These are phyloP conservation scores for Percopsis transmontana DNA, from an alignment of 2,113 vertebrate species.

Conservation along the genomic window DNA sequence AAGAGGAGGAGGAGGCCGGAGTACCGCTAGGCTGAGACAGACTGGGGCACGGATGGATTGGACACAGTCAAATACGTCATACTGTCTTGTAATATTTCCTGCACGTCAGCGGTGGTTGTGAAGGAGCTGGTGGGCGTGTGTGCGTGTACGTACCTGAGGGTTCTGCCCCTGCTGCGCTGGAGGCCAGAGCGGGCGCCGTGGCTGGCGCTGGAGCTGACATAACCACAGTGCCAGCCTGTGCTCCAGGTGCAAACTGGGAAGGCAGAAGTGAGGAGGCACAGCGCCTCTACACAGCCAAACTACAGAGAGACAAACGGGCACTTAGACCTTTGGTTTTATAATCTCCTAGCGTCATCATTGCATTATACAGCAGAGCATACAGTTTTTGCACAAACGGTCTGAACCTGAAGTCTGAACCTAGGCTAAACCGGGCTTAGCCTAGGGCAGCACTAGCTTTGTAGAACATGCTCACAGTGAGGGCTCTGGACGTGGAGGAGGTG, in stretches of 20 bases:
- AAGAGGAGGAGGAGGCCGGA: conserved; percentile 36
- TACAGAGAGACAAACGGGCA: conserved; percentile 57
- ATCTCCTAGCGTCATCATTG: no score
- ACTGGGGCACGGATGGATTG: conserved; percentile 59
- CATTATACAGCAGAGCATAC: background rate
- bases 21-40: conserved; percentile 78
- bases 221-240: conserved; percentile 94
- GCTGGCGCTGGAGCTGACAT: conserved; percentile 70
- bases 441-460: no score
- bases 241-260: conserved; percentile 93
- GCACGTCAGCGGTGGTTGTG: no score
- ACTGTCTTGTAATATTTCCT: no score
- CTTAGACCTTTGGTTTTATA: no score
- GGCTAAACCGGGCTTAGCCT: no score
- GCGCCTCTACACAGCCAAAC: conserved; percentile 97
- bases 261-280: conserved; percentile 86
- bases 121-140: background rate
- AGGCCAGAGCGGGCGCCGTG: conserved; percentile 50
- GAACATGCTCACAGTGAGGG: conserved; percentile 83
- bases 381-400: no score
- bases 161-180: conserved; percentile 56
- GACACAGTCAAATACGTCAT: background rate
- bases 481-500: conserved; percentile 88
- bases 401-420: no score
- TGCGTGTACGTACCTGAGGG: conserved; percentile 49